Conservation (phyloP, 2,113 vertebrate genomes). For the Sinocyclocheilus maitianheensis region DNA sequence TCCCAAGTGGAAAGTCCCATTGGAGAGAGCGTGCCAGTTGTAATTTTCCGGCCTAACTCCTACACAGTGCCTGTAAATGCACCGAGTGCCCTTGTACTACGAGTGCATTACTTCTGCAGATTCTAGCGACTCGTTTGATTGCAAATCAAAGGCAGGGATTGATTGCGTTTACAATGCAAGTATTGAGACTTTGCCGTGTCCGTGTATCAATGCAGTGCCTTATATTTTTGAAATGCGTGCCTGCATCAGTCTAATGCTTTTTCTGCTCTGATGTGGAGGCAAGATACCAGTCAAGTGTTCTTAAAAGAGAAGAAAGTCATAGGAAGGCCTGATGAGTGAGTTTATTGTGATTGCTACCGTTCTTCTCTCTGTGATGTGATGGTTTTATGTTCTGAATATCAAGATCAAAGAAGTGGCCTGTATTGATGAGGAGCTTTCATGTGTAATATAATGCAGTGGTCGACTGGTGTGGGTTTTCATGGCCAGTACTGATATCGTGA, state of each 20-base stretch:
- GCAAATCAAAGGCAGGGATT: background rate
- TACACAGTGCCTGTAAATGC: slow-evolving; percentile 69
- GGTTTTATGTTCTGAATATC: background rate
- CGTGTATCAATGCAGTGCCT: background rate
- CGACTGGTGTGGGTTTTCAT: background rate
- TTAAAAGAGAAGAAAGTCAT: background rate
- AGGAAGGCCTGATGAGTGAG: background rate
- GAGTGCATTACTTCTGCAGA: background rate
- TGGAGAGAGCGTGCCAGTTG: slow-evolving; percentile 80
- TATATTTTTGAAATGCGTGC: background rate
- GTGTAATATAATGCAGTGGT: background rate
- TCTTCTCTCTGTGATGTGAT: slow-evolving; percentile 1
- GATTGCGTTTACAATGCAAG: background rate
- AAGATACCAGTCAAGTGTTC: background rate
- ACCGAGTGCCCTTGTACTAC: slow-evolving; percentile 52
- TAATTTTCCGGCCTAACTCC: slow-evolving; percentile 82
- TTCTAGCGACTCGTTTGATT: background rate
- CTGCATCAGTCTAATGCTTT: background rate
- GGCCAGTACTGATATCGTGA: background rate
- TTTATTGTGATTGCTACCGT: background rate
- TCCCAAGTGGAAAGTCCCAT: slow-evolving; percentile 91
- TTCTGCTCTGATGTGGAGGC: background rate
- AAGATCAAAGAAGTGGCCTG: background rate
- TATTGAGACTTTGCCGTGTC: background rate
- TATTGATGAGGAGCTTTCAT: background rate